Base-by-base conservation (phyloP, 2,113 vertebrate species). In the Laterallus jamaicensis region DNA sequence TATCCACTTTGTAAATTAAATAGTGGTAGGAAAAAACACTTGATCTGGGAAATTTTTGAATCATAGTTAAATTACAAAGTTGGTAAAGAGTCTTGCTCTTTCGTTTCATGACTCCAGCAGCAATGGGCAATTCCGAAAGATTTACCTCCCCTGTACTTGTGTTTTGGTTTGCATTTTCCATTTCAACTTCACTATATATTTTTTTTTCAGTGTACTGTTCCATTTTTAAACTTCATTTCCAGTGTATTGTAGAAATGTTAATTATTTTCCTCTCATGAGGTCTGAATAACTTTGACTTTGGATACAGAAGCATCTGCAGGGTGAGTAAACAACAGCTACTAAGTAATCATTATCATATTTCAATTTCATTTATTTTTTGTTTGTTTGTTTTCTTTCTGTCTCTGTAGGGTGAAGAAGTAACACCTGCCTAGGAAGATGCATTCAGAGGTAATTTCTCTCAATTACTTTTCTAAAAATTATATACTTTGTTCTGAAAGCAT, bases 311-410 rank as follows among this genome's bases (percentile, higher is more conserved):
- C 68, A 95, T 96, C 90, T 97, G 68, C 80, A 92, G 40, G 9
- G 50, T 90, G 59, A 97, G 68, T 93, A 97, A 96, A 96, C 87
- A 96, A 63, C 59, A 95, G 68, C 74, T 92, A 93, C 82, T 93
- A 94, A n/a, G 58, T 95, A 87, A 94, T 94, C 66, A 93, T 96
- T 95, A 87, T 75, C 25, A 0, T 89, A 70, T 95, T 93, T 94
- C 42, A 59, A 88, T 96, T 97, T 92, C 1, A 88, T 92, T 95
- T 93, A 80, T 90, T 69, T 85, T 88, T 86, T 86, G 76, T 73
- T 54, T 87, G 70, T 82, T 93, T 81, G 81, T 82, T 92, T 52
- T 85, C 73, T 86, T 79, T 77, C 19, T 90, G 54, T 88, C 44
- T 94, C 67, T 56, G 82, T 90, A 94, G 76, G 66, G 24, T 66